Base-by-base conservation (phyloP, 2,888 invertebrate genomes). In the Melinopterus prodromus region DNA sequence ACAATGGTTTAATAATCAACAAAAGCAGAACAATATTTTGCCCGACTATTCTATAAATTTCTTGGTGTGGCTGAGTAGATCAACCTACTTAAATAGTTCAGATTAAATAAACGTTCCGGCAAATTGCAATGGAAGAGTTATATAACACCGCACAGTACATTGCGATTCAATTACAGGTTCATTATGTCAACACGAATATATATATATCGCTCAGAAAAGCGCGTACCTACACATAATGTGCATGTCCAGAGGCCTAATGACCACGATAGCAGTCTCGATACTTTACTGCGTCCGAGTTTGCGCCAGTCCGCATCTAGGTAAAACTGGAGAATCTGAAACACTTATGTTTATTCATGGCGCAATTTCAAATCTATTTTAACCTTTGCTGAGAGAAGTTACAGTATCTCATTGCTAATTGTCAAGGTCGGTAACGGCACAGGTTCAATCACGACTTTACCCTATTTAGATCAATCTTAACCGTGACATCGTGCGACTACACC, bases 361-460 rank as follows among this genome's bases (percentile, higher is more conserved):
- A 82, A 82, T 81, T 80, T 81, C 80, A 81, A 53, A 82, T 81
- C 79, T 80, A 80, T 78, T 81, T 82, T 82, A 81, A 82, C 82
- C 82, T 82, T 82, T 82, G 79, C 77, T 77, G 80, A 79, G 79
- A 77, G 80, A 80, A 80, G 80, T 80, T 82, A 80, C 79, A 80
- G 79, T 81, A 77, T 79, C 77, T 77, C 81, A 81, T 81, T 81
- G 82, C 83, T 83, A 83, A 86, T 86, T 86, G 86, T 86, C 86
- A 86, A 86, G 86, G 86, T 85, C 86, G 85, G 84, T 85, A 85
- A 85, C 84, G 83, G 85, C 83, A 85, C 84, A 86, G 85, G 85
- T 86, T 83, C 84, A 84, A 84, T 86, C 86, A 86, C 86, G 86
- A 86, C 85, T 86, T 86, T 86, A 86, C 86, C 86, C 86, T 86